Conservation (phyloP, 2,113 vertebrate genomes). For the Hucho hucho region DNA sequence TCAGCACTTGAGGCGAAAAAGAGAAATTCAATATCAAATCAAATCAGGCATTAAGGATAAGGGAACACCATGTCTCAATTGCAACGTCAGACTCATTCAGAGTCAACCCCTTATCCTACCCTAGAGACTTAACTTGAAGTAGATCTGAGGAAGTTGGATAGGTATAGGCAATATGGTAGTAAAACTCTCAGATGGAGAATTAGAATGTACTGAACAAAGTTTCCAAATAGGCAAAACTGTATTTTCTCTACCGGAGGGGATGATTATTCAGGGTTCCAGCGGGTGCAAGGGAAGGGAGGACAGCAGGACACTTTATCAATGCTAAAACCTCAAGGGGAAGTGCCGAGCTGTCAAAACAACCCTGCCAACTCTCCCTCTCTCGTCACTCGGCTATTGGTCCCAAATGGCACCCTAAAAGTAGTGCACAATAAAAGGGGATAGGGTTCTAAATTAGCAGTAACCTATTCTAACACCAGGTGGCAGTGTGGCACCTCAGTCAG, state of each 20-base stretch:
- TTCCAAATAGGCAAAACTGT: background rate
- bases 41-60: background rate
- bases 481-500: conserved; percentile 55
- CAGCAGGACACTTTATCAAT: conserved; percentile 33
- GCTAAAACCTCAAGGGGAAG: conserved; percentile 45
- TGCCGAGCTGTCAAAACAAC: conserved; percentile 49
- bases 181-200: too few species aligned
- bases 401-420: background rate
- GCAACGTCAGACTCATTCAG: background rate
- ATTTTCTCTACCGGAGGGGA: background rate
- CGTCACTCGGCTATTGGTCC: conserved; percentile 33
- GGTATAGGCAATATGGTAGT: too few species aligned
- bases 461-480: conserved; percentile 67
- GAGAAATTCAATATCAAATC: background rate
- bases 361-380: conserved; percentile 49
- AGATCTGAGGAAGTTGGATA: too few species aligned
- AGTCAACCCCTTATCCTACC: too few species aligned
- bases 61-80: background rate
- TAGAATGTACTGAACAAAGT: background rate
- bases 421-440: too few species aligned
- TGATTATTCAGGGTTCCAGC: conserved; percentile 7
- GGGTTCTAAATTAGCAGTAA: conserved; percentile 43
- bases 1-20: conserved; percentile 72
- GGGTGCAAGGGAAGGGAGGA: conserved; percentile 7
- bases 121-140: too few species aligned